Percentiles rank a stretch among this genome's conserved stretches.
These are phyloP conservation scores for Drosophila takahashii DNA, from an alignment of 1,140 invertebrate genomes.

Conservation along the genomic window DNA sequence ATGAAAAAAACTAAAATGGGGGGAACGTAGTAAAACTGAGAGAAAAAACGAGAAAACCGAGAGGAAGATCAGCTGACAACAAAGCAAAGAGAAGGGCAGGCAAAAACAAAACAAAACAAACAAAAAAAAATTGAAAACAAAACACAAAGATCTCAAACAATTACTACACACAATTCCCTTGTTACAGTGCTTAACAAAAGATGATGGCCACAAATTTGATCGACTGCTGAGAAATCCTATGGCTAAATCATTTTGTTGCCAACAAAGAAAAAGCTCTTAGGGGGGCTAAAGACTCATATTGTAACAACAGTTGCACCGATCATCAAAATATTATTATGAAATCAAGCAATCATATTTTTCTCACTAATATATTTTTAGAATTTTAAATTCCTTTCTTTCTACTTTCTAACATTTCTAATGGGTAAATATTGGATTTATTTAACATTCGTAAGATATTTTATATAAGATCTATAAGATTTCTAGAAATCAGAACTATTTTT, in stretches of 20 bases:
- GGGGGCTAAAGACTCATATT: background rate
- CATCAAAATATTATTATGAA: too few species aligned
- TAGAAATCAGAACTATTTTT: background rate
- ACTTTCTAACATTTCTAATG: too few species aligned
- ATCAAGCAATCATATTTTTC: background rate
- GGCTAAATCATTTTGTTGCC: conserved; percentile 17
- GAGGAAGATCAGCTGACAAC: conserved; percentile 27
- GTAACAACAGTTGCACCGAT: conserved; percentile 3
- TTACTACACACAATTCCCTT: conserved; percentile 24
- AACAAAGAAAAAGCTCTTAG: background rate
- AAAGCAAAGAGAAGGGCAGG: conserved; percentile 48
- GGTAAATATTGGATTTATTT: too few species aligned
- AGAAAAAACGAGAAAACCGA: conserved; percentile 21
- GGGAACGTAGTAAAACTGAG: conserved; percentile 7
- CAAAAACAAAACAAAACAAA: conserved; percentile 29
- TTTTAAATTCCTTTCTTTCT: too few species aligned
- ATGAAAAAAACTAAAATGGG: conserved; percentile 16
- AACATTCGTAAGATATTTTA: too few species aligned
- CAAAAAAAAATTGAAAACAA: conserved; percentile 23
- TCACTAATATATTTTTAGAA: too few species aligned
- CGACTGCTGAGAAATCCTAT: conserved; percentile 30
- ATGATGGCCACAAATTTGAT: conserved; percentile 40
- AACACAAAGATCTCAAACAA: conserved; percentile 29
- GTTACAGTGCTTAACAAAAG: conserved; percentile 39
- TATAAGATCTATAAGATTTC: background rate